phyloP scores from a whole-genome alignment of 2,888 invertebrate species.

The Automeris io region DNA sequence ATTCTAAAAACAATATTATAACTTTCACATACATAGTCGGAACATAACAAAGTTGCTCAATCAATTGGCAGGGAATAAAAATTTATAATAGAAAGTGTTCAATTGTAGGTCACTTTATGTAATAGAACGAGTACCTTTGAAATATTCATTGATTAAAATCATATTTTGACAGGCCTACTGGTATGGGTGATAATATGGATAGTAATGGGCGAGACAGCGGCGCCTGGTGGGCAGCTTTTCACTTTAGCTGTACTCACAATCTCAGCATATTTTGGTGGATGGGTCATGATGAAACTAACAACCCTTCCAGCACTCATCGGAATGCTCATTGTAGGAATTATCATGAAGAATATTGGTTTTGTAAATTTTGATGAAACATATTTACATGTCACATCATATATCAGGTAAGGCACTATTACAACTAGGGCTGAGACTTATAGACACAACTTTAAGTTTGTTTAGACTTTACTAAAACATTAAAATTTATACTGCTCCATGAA shows the following conservation, averaged over 20 bases:
- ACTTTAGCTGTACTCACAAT: slow-evolving; percentile 85
- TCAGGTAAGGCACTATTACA: slow-evolving; percentile 73
- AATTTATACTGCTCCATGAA: no score
- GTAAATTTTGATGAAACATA: slow-evolving; percentile 83
- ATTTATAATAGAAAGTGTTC: slow-evolving; percentile 11
- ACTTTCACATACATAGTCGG: slow-evolving; percentile 7
- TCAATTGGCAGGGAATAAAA: slow-evolving; percentile 6
- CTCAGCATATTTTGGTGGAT: slow-evolving; percentile 89
- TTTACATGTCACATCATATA: slow-evolving; percentile 79
- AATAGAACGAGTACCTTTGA: slow-evolving; percentile 6
- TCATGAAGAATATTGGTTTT: slow-evolving; percentile 83
- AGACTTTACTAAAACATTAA: no score
- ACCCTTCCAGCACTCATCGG: slow-evolving; percentile 91
- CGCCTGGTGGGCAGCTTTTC: slow-evolving; percentile 90
- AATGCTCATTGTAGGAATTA: slow-evolving; percentile 89
- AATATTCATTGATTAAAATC: not conserved
- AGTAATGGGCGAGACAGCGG: slow-evolving; percentile 85
- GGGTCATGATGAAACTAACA: slow-evolving; percentile 84
- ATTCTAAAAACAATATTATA: not conserved
- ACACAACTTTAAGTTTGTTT: no score
- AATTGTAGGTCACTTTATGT: slow-evolving; percentile 10
- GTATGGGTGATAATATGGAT: slow-evolving; percentile 87
- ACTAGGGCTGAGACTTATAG: not conserved
- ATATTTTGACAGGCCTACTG: slow-evolving; percentile 70
- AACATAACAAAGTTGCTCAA: slow-evolving; percentile 8